These are phyloP conservation scores for Miichthys miiuy DNA, from an alignment of 2,797 vertebrate genomes.

Conservation along the genomic window DNA sequence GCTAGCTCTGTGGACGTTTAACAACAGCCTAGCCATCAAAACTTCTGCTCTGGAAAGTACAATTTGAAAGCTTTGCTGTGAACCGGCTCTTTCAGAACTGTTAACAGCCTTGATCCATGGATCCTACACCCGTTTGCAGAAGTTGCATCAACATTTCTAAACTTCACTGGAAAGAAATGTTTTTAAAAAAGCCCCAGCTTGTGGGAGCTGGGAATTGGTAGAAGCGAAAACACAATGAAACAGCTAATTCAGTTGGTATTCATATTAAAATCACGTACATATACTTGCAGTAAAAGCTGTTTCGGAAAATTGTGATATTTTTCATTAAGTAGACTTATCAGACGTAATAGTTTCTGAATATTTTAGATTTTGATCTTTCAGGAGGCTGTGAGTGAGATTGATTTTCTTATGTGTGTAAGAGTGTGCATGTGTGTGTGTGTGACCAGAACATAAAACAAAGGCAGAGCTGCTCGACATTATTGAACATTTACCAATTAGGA, in stretches of 20 bases:
- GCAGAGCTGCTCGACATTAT: constrained; percentile 67
- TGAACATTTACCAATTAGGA: constrained; percentile 81
- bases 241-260: constrained; percentile 14
- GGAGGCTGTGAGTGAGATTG: constrained; percentile 9
- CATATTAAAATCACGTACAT: constrained; percentile 7
- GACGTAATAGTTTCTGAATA: constrained; percentile 10
- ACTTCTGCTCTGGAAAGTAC: constrained; percentile 62
- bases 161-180: constrained; percentile 17
- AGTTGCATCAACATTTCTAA: constrained; percentile 54
- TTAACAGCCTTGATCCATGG: constrained; percentile 38
- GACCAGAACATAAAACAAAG: constrained; percentile 45
- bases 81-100: constrained; percentile 49
- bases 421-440: not conserved
- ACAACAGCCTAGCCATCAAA: constrained; percentile 63
- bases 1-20: constrained; percentile 70
- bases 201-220: constrained; percentile 11
- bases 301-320: constrained; percentile 9
- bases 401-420: constrained; percentile 7
- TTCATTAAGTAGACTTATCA: constrained; percentile 13
- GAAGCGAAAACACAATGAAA: constrained; percentile 14
- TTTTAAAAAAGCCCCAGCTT: constrained; percentile 28
- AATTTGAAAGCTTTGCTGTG: constrained; percentile 63
- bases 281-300: not conserved
- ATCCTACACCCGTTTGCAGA: constrained; percentile 25
- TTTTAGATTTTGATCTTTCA: constrained; percentile 14